phyloP scores from a whole-genome alignment of 2,797 vertebrate genomes.

The Octomys mimax region DNA sequence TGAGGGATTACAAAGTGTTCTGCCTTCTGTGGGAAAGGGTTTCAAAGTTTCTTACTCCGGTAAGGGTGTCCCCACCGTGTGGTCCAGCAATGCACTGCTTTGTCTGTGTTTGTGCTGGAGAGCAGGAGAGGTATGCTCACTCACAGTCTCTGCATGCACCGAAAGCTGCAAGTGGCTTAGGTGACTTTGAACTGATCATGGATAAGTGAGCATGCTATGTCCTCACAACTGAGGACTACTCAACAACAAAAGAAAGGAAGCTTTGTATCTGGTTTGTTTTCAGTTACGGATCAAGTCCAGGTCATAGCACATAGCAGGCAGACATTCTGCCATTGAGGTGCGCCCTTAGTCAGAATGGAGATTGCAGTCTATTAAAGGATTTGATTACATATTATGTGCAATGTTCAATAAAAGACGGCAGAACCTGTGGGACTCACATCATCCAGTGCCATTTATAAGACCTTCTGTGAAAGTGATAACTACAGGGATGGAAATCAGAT shows the following conservation, averaged over 20 bases:
- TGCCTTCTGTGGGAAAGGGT: neutral
- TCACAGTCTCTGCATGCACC: neutral
- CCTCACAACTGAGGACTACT: neutral
- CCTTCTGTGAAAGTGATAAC: neutral
- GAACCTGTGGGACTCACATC: neutral
- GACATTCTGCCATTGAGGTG: neutral
- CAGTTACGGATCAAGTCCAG: neutral
- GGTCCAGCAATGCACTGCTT: neutral
- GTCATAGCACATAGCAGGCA: neutral
- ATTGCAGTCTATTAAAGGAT: neutral
- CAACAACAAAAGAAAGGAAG: neutral
- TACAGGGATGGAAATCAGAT: neutral
- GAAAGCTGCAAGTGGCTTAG: neutral
- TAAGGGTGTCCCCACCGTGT: too few relatives aligned
- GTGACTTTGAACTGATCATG: too few relatives aligned
- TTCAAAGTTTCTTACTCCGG: too few relatives aligned
- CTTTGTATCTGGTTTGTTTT: neutral
- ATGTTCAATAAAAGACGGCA: neutral
- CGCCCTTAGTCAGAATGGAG: neutral
- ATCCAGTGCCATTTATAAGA: neutral
- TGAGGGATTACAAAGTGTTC: neutral
- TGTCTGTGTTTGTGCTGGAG: neutral
- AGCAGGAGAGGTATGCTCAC: neutral
- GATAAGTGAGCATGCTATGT: neutral
- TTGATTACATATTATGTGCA: neutral